These are phyloP conservation scores for Hydropotes inermis DNA, from an alignment of 2,113 vertebrate genomes.

Conservation along the genomic window DNA sequence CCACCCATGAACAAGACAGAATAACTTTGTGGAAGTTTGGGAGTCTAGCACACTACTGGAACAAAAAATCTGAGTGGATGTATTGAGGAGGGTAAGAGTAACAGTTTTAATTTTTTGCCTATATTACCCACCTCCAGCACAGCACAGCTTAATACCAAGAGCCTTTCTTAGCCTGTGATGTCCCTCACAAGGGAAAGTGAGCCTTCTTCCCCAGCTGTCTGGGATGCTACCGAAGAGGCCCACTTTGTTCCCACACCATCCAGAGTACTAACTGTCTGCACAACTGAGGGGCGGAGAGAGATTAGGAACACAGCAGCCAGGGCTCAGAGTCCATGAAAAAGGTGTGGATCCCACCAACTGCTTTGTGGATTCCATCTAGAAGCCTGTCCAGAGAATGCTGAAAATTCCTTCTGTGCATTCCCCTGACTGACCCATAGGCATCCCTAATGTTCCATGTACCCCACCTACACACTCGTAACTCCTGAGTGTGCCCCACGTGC, in stretches of 20 bases:
- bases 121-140: background rate
- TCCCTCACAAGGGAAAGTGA: background rate
- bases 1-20: background rate
- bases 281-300: background rate
- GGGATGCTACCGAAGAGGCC: background rate
- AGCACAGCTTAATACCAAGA: background rate
- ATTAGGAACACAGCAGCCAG: background rate
- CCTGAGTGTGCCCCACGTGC: background rate
- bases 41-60: background rate
- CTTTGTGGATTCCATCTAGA: background rate
- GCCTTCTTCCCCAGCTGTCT: background rate
- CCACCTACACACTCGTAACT: background rate
- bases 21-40: background rate
- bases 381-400: no score
- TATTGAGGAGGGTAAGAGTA: background rate
- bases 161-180: background rate
- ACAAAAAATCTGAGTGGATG: background rate
- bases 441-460: background rate
- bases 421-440: background rate
- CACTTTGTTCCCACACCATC: background rate
- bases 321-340: background rate
- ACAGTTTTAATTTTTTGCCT: background rate
- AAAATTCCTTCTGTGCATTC: background rate
- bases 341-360: background rate
- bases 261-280: background rate